These are phyloP conservation scores for Phaethornis superciliosus DNA, from an alignment of 2,113 vertebrate species.

Conservation along the genomic window DNA sequence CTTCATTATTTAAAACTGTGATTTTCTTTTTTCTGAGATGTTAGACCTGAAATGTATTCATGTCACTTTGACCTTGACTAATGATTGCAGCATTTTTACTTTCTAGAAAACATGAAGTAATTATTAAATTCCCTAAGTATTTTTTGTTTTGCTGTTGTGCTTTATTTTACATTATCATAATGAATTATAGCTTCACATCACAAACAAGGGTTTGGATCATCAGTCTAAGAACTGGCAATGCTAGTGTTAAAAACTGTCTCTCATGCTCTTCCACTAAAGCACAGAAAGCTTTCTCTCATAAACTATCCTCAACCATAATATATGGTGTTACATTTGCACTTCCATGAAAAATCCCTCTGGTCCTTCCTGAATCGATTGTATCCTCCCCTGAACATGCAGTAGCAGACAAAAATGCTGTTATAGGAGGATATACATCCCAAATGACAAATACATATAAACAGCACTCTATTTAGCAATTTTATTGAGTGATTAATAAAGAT, in stretches of 20 bases:
- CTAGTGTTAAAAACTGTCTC: slow-evolving; percentile 10
- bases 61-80: slow-evolving; percentile 21
- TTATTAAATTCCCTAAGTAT: slow-evolving; percentile 18
- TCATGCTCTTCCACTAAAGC: not conserved
- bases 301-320: slow-evolving; percentile 26
- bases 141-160: not conserved
- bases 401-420: slow-evolving; percentile 16
- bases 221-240: not conserved
- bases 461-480: slow-evolving; percentile 3
- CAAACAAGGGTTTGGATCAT: not conserved
- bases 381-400: slow-evolving; percentile 1
- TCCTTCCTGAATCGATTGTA: slow-evolving; percentile 50
- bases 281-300: slow-evolving; percentile 32
- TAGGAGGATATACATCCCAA: slow-evolving; percentile 5
- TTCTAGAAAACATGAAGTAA: not conserved
- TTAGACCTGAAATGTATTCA: not conserved
- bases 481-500: slow-evolving; percentile 8
- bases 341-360: slow-evolving; percentile 40
- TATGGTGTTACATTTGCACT: slow-evolving; percentile 41
- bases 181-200: not conserved
- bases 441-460: slow-evolving; percentile 20
- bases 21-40: not conserved
- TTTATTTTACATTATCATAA: not conserved
- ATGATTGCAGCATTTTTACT: not conserved
- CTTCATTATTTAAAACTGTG: not conserved